Conservation (phyloP, 2,888 invertebrate species). For the Sclerodermus sp. region DNA sequence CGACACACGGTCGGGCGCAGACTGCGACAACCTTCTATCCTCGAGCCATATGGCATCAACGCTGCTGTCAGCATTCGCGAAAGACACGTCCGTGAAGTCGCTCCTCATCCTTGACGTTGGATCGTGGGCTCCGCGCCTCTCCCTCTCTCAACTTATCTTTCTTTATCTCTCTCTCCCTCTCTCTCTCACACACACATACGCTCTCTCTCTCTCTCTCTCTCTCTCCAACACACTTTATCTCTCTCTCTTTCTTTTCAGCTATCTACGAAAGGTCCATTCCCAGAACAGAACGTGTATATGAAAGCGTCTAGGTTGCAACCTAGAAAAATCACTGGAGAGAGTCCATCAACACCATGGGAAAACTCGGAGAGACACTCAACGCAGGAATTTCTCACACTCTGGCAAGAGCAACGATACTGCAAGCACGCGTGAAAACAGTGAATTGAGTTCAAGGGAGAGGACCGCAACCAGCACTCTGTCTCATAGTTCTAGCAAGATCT, state of each 20-base stretch:
- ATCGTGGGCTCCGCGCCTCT: not conserved
- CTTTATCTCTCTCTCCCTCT: not conserved
- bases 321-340: too few relatives aligned
- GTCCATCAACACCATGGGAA: too few relatives aligned
- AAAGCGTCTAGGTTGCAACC: too few relatives aligned
- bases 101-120: constrained; percentile 28
- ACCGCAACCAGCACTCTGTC: too few relatives aligned
- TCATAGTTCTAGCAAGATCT: too few relatives aligned
- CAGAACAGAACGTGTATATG: too few relatives aligned
- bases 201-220: constrained; percentile 1
- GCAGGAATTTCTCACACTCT: too few relatives aligned
- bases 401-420: too few relatives aligned
- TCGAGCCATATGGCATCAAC: constrained; percentile 37
- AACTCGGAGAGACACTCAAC: too few relatives aligned
- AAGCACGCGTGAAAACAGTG: too few relatives aligned
- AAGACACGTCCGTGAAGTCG: constrained; percentile 30
- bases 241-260: not conserved
- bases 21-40: constrained; percentile 29
- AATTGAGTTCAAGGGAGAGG: too few relatives aligned
- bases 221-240: not conserved
- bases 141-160: not conserved
- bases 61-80: constrained; percentile 32
- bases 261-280: too few relatives aligned
- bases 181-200: not conserved
- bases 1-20: constrained; percentile 29